Percentiles rank a stretch among this genome's conserved stretches.
phyloP scores from a whole-genome alignment of 2,888 invertebrate species.

The Lasioglossum lativentre region DNA sequence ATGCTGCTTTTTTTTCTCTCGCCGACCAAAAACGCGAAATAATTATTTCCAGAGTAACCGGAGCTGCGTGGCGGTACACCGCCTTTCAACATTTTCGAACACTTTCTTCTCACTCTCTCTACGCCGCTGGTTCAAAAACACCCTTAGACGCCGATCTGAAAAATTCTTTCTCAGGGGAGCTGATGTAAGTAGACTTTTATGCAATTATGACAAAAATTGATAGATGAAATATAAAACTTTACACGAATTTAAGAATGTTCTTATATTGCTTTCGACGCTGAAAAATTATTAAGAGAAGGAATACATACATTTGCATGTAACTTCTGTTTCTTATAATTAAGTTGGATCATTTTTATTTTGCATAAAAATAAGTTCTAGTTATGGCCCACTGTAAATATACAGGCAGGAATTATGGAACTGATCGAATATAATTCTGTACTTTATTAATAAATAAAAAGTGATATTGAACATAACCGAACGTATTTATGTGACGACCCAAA shows the following conservation, averaged over 20 bases:
- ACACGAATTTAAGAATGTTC: too few relatives aligned
- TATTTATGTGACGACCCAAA: slow-evolving; percentile 1
- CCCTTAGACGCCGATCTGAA: background rate
- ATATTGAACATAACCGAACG: background rate
- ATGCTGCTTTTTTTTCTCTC: background rate
- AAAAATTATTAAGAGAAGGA: too few relatives aligned
- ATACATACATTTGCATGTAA: too few relatives aligned
- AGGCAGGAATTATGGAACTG: background rate
- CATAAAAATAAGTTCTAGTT: too few relatives aligned
- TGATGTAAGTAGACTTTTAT: background rate
- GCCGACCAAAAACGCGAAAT: slow-evolving; percentile 14
- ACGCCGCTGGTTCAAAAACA: background rate
- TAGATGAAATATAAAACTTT: too few relatives aligned
- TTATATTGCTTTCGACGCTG: too few relatives aligned
- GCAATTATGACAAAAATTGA: too few relatives aligned
- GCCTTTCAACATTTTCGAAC: background rate
- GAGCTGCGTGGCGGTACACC: background rate
- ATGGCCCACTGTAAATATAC: too few relatives aligned
- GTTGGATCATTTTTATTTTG: too few relatives aligned
- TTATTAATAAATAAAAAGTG: background rate
- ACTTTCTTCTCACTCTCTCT: too few relatives aligned
- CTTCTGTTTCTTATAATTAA: too few relatives aligned
- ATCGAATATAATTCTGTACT: slow-evolving; percentile 6
- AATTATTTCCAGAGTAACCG: slow-evolving; percentile 22
- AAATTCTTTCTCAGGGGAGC: background rate